These are phyloP conservation scores for Willowsia nigromaculata DNA, from an alignment of 2,888 invertebrate species.

Conservation along the genomic window DNA sequence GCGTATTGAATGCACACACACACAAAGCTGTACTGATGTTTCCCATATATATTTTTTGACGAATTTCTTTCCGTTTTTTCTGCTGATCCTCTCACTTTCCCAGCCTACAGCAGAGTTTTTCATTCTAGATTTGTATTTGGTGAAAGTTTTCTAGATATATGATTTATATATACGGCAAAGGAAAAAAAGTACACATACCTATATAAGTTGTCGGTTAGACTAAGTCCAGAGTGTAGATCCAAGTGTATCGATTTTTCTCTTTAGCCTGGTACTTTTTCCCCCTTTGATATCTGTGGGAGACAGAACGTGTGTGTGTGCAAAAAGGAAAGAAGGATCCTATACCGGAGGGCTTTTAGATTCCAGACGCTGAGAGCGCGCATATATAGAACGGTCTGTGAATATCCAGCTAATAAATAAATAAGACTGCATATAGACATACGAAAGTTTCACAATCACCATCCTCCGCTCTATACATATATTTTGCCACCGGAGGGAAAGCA, in stretches of 20 bases:
- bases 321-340: background rate
- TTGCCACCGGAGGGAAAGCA: background rate
- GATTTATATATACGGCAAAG: no score
- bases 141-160: no score
- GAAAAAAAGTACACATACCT: background rate
- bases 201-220: background rate
- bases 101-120: background rate
- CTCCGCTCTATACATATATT: background rate
- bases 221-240: background rate
- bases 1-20: background rate
- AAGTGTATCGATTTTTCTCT: slow-evolving; percentile 7
- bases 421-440: background rate
- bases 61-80: background rate
- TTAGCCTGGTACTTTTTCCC: background rate
- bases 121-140: background rate
- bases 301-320: background rate
- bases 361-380: background rate
- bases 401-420: background rate
- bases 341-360: background rate
- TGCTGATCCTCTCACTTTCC: background rate
- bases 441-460: background rate
- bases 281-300: slow-evolving; percentile 23
- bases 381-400: no score
- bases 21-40: background rate
- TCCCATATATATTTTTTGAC: background rate